phyloP scores from a whole-genome alignment of 2,113 vertebrate species.

The Gallinago jamesoni region DNA sequence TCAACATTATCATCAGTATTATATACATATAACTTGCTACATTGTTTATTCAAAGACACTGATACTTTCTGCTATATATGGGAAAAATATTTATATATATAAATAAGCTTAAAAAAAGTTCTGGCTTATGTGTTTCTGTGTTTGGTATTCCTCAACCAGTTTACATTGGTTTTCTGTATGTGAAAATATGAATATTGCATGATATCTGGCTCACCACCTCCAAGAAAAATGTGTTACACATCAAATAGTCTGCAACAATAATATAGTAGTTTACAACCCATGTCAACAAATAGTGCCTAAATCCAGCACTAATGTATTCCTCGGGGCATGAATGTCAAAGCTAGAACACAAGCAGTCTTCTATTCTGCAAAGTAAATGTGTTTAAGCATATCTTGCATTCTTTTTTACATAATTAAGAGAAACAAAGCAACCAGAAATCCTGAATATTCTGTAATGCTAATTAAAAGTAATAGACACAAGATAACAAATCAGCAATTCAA shows the following conservation, averaged over 20 bases:
- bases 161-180: background rate
- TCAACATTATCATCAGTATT: background rate
- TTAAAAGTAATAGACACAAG: conserved; percentile 52
- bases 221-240: background rate
- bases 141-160: background rate
- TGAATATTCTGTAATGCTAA: conserved; percentile 48
- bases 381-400: conserved; percentile 9
- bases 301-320: conserved; percentile 10
- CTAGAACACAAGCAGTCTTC: background rate
- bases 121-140: background rate
- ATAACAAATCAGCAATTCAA: conserved; percentile 56
- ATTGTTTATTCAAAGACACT: background rate
- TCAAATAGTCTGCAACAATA: conserved; percentile 35
- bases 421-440: background rate
- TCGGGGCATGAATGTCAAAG: conserved; percentile 4
- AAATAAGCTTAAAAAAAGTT: background rate
- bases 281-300: conserved; percentile 39
- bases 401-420: conserved; percentile 33
- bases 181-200: conserved; percentile 22
- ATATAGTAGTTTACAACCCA: background rate
- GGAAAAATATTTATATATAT: too few species aligned
- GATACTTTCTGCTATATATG: background rate
- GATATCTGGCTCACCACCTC: background rate
- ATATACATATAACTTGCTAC: background rate
- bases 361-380: conserved; percentile 14